Evolutionary conservation across 1,140 invertebrate genomes (phyloP).

Genomic region (Drosophila nikananu): DNA sequence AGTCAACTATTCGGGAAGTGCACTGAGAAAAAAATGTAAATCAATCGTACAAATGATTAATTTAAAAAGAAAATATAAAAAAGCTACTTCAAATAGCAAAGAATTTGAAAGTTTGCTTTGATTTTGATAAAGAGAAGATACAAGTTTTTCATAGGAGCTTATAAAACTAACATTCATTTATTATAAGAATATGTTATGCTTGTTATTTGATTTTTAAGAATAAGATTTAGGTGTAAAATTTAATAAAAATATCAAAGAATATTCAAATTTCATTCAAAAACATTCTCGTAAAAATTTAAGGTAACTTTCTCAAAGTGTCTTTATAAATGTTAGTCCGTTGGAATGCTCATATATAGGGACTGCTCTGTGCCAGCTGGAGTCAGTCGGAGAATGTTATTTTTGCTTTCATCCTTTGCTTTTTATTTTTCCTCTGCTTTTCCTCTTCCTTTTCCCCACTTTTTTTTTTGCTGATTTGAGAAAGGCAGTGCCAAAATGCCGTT

Average conservation of each 20-base stretch:
- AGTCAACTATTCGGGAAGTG: constrained; percentile 35
- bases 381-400: constrained; percentile 53
- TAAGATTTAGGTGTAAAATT: background rate
- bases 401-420: constrained; percentile 39
- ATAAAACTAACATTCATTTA: no score
- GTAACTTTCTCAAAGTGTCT: background rate
- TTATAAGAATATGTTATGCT: background rate
- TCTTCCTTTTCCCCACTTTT: constrained; percentile 9
- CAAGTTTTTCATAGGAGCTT: background rate
- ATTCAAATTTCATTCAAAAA: no score
- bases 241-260: background rate
- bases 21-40: background rate
- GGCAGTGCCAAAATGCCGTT: constrained; percentile 68
- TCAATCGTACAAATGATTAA: accelerated
- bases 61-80: background rate
- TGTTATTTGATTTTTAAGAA: background rate
- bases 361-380: constrained; percentile 33
- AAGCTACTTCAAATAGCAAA: background rate
- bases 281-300: no score
- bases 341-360: constrained; percentile 32
- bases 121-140: background rate
- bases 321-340: constrained; percentile 13
- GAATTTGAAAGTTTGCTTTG: background rate
- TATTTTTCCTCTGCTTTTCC: constrained; percentile 20
- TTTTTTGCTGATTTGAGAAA: constrained; percentile 54